These are phyloP conservation scores for Pseudorhiza aurosa DNA, from an alignment of 30 jellyfish, hydroid and myxozoan species.

Conservation along the genomic window DNA sequence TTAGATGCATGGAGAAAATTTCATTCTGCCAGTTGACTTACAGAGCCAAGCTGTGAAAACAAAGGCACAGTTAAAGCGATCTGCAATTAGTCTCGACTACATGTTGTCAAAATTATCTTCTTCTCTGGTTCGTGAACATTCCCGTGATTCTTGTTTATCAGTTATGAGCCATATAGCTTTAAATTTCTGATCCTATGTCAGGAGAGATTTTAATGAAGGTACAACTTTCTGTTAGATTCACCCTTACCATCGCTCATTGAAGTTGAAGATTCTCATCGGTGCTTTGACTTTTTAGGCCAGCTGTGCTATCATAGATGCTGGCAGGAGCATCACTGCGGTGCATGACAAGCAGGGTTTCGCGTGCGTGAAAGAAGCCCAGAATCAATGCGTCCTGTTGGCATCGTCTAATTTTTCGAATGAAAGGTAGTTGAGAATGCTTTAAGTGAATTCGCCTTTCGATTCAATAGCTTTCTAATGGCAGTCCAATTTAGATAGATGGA, in stretches of 20 bases:
- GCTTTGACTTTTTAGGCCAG: slow-evolving; percentile 8
- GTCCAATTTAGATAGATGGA: no score
- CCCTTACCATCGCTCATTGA: no score
- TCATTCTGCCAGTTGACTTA: slow-evolving; percentile 27
- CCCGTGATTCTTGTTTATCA: no score
- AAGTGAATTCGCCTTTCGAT: no score
- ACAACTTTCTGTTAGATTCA: no score
- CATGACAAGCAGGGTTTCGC: slow-evolving; percentile 3
- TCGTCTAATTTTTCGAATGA: not conserved
- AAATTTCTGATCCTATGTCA: no score
- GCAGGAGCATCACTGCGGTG: not conserved
- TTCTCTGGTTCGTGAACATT: slow-evolving; percentile 7
- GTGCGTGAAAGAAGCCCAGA: not conserved
- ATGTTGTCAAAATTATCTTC: not conserved
- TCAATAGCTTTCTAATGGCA: no score
- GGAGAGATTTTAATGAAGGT: no score
- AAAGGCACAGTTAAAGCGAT: slow-evolving; percentile 11
- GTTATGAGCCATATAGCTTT: no score
- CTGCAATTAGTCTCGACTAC: slow-evolving; percentile 2
- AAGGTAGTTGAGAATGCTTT: not conserved
- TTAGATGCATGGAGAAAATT: slow-evolving; percentile 21
- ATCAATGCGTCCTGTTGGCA: slow-evolving; percentile 8
- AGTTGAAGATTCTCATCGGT: no score
- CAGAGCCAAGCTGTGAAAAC: slow-evolving; percentile 18
- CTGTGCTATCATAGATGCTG: slow-evolving; percentile 1